These are phyloP conservation scores for Acrossocheilus fasciatus DNA, from an alignment of 2,797 vertebrate species.

Conservation along the genomic window DNA sequence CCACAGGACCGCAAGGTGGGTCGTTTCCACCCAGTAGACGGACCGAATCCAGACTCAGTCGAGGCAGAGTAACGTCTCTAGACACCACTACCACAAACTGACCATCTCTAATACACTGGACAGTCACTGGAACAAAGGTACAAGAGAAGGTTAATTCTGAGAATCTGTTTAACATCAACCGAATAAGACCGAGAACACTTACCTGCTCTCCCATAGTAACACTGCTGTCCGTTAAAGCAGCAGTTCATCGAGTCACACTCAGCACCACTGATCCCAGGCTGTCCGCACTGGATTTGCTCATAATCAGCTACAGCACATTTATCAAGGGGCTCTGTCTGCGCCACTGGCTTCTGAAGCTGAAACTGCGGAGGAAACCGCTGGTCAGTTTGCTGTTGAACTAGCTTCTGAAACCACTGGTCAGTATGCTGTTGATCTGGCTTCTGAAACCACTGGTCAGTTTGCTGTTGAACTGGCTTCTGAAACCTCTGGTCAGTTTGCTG, in stretches of 20 bases:
- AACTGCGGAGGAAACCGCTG: no score
- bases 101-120: constrained; percentile 77
- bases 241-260: constrained; percentile 67
- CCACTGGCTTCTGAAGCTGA: no score
- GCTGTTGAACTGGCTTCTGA: no score
- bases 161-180: neutral
- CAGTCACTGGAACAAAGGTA: constrained; percentile 68
- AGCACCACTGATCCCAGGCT: no score
- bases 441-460: no score
- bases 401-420: no score
- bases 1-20: constrained; percentile 59
- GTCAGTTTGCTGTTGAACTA: no score
- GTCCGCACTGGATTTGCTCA: constrained; percentile 69
- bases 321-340: constrained; percentile 9
- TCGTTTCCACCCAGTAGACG: constrained; percentile 53
- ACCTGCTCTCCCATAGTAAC: constrained; percentile 75
- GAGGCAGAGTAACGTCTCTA: constrained; percentile 72
- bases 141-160: constrained; percentile 22
- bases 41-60: constrained; percentile 64
- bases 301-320: constrained; percentile 60
- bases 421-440: no score
- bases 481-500: no score
- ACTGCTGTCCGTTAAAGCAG: constrained; percentile 72
- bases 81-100: constrained; percentile 75
- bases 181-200: constrained; percentile 14